A percentile compares a stretch with the other conserved stretches of the same genome.
Evolutionary conservation across 2,113 vertebrate species (phyloP).

Genomic region (Centrocercus urophasianus): DNA sequence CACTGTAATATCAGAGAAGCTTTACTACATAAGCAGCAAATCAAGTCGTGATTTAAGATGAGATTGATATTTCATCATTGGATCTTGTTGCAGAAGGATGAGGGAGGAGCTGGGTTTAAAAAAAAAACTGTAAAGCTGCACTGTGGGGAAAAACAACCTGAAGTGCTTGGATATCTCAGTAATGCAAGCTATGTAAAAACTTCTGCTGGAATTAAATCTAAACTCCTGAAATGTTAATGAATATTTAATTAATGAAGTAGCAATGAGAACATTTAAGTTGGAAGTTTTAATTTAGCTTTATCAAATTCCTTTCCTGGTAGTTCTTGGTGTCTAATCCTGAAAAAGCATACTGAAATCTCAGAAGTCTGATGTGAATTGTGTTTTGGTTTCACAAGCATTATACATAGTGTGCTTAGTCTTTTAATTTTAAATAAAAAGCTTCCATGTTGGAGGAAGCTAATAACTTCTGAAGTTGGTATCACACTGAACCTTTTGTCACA

Average conservation of each 20-base stretch:
- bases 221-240: neutral
- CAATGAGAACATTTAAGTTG: neutral
- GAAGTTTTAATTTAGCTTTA: neutral
- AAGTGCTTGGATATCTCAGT: neutral
- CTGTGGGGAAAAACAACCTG: neutral
- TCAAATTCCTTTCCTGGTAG: neutral
- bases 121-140: neutral
- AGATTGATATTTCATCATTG: fast-evolving
- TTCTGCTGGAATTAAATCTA: neutral
- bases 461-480: neutral
- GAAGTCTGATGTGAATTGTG: neutral
- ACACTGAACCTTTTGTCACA: neutral
- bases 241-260: neutral
- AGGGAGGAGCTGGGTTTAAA: neutral
- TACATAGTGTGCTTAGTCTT: neutral
- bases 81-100: neutral
- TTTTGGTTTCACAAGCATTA: neutral
- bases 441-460: neutral
- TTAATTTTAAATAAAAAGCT: neutral
- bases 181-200: neutral
- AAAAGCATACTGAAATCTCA: neutral
- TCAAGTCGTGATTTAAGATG: neutral
- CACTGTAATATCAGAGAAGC: neutral
- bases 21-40: neutral
- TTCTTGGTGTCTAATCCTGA: too few relatives aligned